Percentiles rank a stretch among this genome's conserved stretches.
phyloP scores from a whole-genome alignment of 2,113 vertebrate genomes.

The Cisticola juncidis region DNA sequence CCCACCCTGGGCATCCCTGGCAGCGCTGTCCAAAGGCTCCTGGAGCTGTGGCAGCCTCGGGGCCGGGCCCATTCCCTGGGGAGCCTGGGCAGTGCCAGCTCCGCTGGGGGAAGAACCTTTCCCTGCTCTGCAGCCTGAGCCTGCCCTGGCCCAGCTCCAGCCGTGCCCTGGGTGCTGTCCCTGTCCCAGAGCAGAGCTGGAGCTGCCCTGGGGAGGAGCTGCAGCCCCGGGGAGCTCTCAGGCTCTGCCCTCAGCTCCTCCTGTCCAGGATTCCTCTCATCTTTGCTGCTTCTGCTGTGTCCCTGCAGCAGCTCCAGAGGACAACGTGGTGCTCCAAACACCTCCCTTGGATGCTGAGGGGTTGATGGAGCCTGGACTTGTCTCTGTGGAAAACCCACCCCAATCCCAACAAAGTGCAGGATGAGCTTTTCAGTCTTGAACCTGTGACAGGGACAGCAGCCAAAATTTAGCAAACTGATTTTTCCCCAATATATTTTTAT shows the following conservation, averaged over 20 bases:
- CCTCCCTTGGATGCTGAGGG: rapidly evolving
- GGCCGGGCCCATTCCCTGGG: not conserved
- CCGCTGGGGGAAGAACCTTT: not conserved
- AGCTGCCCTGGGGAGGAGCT: not conserved
- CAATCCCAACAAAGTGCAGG: not conserved
- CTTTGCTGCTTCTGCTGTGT: not conserved
- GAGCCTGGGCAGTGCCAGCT: not conserved
- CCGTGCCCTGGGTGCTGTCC: not conserved
- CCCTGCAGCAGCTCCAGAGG: not conserved
- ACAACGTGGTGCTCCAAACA: rapidly evolving
- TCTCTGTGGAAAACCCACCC: rapidly evolving
- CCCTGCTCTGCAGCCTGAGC: not conserved
- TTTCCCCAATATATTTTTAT: not conserved
- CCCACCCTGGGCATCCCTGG: not conserved
- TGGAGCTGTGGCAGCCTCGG: not conserved
- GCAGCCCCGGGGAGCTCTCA: not conserved
- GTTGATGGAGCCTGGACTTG: not conserved
- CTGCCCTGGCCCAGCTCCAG: not conserved
- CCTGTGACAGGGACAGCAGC: not conserved
- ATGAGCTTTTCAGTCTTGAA: not conserved
- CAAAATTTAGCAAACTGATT: not conserved
- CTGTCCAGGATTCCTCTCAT: not conserved
- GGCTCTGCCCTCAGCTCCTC: not conserved
- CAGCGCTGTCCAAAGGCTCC: not conserved
- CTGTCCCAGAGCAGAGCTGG: not conserved